A percentile compares a stretch with the other conserved stretches of the same genome.
These are phyloP conservation scores for Ecliptopera silaceata DNA, from an alignment of 2,888 invertebrate genomes.

Conservation along the genomic window DNA sequence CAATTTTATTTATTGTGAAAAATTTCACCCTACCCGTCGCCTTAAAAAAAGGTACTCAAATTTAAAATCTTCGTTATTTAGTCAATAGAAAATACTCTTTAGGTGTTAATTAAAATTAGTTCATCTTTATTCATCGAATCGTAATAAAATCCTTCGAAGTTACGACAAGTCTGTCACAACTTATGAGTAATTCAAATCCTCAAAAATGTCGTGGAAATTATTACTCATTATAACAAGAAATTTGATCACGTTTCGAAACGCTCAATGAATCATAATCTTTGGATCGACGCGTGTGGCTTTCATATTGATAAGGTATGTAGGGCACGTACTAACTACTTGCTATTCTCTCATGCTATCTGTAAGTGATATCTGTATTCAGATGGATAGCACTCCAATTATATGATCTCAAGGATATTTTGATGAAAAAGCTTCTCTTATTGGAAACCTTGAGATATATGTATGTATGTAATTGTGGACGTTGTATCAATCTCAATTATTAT, in stretches of 20 bases:
- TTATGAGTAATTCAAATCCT: background rate
- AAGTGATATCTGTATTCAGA: conserved; percentile 41
- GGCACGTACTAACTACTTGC: conserved; percentile 31
- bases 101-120: too few species aligned
- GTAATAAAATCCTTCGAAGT: background rate
- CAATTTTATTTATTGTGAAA: too few species aligned
- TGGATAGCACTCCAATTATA: conserved; percentile 14
- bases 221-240: conserved; percentile 21
- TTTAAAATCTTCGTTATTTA: too few species aligned
- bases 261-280: conserved; percentile 38
- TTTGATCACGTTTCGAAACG: conserved; percentile 24
- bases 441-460: conserved; percentile 11
- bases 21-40: too few species aligned
- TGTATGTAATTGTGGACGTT: background rate
- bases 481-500: background rate
- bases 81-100: too few species aligned
- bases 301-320: conserved; percentile 49
- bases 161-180: background rate
- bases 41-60: too few species aligned
- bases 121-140: too few species aligned
- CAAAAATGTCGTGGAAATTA: conserved; percentile 4
- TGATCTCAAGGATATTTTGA: conserved; percentile 8
- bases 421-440: conserved; percentile 9
- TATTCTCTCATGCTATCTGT: conserved; percentile 31
- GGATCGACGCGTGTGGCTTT: conserved; percentile 17